Evolutionary conservation across 2,113 vertebrate species (phyloP), one percentile per base, ranked within the genome.

Genomic region (Cephalopterus ornatus): DNA sequence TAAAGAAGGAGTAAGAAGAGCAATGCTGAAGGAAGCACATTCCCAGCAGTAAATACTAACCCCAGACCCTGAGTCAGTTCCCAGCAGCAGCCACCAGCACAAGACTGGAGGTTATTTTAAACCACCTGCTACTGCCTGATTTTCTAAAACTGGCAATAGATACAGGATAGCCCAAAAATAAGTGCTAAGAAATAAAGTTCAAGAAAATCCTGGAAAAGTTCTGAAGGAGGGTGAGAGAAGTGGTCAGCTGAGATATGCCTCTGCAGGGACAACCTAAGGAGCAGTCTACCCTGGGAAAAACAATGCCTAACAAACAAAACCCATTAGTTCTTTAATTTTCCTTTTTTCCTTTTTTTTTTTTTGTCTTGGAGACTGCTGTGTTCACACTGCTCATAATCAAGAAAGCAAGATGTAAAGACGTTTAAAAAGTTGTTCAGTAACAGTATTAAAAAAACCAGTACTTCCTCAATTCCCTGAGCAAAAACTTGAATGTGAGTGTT

Each of bases 261-360:
- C 21, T 56, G 7, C 55, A 75, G 88, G 30, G 30, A 67, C 35
- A 30, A 79, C 19, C 7, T 63, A 63, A 66, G 35, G 14, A 79
- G n/a, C 17, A 56, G 11, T 22, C 27, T 56, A 20, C 27, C 14
- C 27, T 59, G 15, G 27, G 32, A 47, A 42, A 78, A 42, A 78
- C 72, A 42, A 3, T 7, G 13, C 10, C 53, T 46, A 44, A 58
- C 49, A 71, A 37, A 65, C 19, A 85, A 39, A 87, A 84, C 11
- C 4, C 3, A 24, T 59, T 42, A n/a, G 4, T 15, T 72, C 2
- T 47, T n/a, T 15, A 6, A 7, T 59, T 66, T 12, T 13, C 1
- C 3, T 14, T 22, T 52, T 76, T 8, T 14, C n/a, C n/a, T 26
- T 10, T 14, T 30, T 22, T n/a, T 14, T 23, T 70, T 74, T 65